phyloP scores from a whole-genome alignment of 1,140 invertebrate species.

The Mylabris phalerata region DNA sequence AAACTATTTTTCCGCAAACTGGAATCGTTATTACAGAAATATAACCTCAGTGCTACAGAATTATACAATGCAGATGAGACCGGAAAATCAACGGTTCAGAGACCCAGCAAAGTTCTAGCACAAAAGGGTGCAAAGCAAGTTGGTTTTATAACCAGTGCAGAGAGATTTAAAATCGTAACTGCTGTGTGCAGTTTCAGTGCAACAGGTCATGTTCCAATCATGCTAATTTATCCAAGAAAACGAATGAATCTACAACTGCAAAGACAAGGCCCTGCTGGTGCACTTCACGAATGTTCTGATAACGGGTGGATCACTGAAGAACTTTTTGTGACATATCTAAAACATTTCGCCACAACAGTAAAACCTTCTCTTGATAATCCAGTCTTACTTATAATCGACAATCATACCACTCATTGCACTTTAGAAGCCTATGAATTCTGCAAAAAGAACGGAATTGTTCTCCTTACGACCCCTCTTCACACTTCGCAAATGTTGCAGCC shows the following conservation, averaged over 20 bases:
- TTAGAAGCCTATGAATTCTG: too few relatives aligned
- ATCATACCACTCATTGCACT: slow-evolving; percentile 35
- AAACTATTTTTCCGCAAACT: slow-evolving; percentile 7
- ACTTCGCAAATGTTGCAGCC: too few relatives aligned
- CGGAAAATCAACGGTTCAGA: slow-evolving; percentile 42
- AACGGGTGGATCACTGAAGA: slow-evolving; percentile 35
- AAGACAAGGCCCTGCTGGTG: slow-evolving; percentile 25
- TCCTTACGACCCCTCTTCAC: too few relatives aligned
- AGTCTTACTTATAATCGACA: slow-evolving; percentile 33
- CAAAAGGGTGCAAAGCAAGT: slow-evolving; percentile 31
- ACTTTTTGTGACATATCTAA: slow-evolving; percentile 34
- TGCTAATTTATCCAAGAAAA: slow-evolving; percentile 34
- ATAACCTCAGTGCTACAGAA: neutral
- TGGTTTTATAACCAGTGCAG: slow-evolving; percentile 33
- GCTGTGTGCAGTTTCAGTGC: slow-evolving; percentile 31
- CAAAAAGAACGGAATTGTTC: too few relatives aligned
- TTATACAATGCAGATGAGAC: slow-evolving; percentile 38
- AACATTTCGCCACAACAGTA: slow-evolving; percentile 30
- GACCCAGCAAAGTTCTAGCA: slow-evolving; percentile 42
- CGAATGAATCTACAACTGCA: slow-evolving; percentile 21
- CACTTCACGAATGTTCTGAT: slow-evolving; percentile 23
- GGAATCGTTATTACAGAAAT: neutral
- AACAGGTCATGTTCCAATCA: slow-evolving; percentile 27
- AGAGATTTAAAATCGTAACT: slow-evolving; percentile 19
- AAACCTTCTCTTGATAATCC: slow-evolving; percentile 29